Conservation (phyloP, 2,113 vertebrate genomes). For the Apus apus region DNA sequence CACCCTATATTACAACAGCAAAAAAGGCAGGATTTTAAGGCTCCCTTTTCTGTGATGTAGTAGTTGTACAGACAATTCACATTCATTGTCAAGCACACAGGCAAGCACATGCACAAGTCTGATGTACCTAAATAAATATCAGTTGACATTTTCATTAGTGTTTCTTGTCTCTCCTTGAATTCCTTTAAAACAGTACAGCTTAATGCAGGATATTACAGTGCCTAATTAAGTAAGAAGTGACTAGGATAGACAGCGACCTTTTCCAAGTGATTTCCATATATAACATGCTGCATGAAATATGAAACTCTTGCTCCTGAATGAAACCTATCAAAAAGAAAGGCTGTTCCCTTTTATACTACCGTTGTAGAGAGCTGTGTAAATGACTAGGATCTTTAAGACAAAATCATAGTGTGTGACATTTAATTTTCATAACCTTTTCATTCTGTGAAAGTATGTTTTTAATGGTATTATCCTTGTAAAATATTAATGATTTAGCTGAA, state of each 20-base stretch:
- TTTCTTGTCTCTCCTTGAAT: neutral
- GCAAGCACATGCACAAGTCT: rapidly evolving
- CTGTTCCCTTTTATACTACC: neutral
- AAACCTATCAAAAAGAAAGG: conserved; percentile 8
- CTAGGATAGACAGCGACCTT: neutral
- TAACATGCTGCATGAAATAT: neutral
- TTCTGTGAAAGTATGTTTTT: conserved; percentile 12
- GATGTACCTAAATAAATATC: neutral
- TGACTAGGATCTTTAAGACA: neutral
- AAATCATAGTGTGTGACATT: neutral
- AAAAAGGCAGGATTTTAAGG: neutral
- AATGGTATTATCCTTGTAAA: conserved; percentile 36
- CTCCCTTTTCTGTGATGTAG: neutral
- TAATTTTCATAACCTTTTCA: conserved; percentile 45
- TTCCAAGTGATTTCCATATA: neutral
- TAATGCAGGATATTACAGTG: neutral
- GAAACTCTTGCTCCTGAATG: neutral
- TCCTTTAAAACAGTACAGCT: neutral
- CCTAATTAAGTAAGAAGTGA: conserved; percentile 26
- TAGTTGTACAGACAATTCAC: neutral
- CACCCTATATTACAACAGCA: neutral
- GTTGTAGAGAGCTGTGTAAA: neutral
- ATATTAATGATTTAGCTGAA: conserved; percentile 54
- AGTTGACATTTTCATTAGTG: neutral
- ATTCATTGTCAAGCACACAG: neutral